These are phyloP conservation scores for Watsonalla binaria DNA, from an alignment of 2,888 invertebrate genomes.

Conservation along the genomic window DNA sequence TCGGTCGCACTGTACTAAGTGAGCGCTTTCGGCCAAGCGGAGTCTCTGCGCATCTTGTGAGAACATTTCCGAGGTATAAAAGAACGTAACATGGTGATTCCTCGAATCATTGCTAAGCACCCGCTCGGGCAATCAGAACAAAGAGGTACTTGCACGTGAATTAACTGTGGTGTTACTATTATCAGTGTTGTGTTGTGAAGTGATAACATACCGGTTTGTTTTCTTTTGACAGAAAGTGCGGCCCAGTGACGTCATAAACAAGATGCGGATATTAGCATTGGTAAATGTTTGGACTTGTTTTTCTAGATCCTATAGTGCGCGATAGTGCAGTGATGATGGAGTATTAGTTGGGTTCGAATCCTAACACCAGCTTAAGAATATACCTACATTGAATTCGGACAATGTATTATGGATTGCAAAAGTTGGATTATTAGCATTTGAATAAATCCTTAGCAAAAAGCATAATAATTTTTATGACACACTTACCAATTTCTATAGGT, in stretches of 20 bases:
- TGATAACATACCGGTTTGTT: conserved; percentile 43
- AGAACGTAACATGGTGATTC: conserved; percentile 62
- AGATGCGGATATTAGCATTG: conserved; percentile 66
- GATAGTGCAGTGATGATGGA: neutral
- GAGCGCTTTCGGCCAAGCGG: conserved; percentile 59
- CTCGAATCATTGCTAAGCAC: conserved; percentile 67
- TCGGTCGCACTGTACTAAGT: conserved; percentile 27
- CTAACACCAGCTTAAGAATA: neutral
- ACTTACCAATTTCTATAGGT: no score
- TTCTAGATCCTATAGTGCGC: neutral
- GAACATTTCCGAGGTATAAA: conserved; percentile 76
- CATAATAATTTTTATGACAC: no score
- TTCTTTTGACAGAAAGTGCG: conserved; percentile 69
- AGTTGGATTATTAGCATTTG: no score
- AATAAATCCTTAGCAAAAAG: no score
- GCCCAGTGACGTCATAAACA: conserved; percentile 37
- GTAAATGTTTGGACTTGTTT: conserved; percentile 36
- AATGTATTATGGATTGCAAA: no score
- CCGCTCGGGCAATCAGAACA: conserved; percentile 34
- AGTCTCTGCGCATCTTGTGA: conserved; percentile 58
- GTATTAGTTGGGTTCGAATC: neutral
- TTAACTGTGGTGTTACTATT: neutral
- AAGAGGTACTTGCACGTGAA: conserved; percentile 30
- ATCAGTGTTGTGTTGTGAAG: conserved; percentile 18
- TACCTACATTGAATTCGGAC: no score